These are phyloP conservation scores for Slavum lentiscoides DNA, from an alignment of 2,888 invertebrate genomes.

Conservation along the genomic window DNA sequence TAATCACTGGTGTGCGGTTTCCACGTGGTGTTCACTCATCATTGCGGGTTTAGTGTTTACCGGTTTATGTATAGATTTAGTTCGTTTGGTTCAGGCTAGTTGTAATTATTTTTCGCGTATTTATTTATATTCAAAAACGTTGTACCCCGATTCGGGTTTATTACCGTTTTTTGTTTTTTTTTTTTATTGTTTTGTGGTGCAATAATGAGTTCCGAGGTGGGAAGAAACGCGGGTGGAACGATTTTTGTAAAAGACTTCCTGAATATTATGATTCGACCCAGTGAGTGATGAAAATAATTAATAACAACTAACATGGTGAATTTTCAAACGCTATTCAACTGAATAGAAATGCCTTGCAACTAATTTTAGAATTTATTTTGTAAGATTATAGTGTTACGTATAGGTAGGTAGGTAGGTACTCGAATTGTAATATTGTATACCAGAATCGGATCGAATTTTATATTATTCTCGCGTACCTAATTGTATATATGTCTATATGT, in stretches of 20 bases:
- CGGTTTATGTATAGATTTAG: too few species aligned
- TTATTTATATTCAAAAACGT: too few species aligned
- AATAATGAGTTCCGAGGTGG: neutral
- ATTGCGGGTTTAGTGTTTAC: too few species aligned
- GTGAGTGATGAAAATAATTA: slow-evolving; percentile 20
- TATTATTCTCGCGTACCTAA: neutral
- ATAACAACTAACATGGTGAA: neutral
- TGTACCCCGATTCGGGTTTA: neutral
- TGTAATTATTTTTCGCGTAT: too few species aligned
- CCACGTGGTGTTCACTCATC: too few species aligned
- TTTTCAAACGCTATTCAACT: too few species aligned
- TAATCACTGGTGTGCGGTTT: too few species aligned
- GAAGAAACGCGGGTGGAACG: neutral
- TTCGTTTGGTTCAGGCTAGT: too few species aligned
- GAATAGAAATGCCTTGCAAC: too few species aligned
- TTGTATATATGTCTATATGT: neutral
- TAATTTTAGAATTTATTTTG: neutral
- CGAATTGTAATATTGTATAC: too few species aligned
- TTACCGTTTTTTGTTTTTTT: neutral
- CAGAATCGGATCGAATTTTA: neutral
- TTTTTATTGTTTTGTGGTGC: neutral
- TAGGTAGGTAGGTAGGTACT: too few species aligned
- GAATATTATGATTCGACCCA: slow-evolving; percentile 22
- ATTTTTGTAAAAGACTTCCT: slow-evolving; percentile 6
- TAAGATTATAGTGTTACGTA: too few species aligned